These are phyloP conservation scores for Coleophora deauratella DNA, from an alignment of 2,888 invertebrate species.

Conservation along the genomic window DNA sequence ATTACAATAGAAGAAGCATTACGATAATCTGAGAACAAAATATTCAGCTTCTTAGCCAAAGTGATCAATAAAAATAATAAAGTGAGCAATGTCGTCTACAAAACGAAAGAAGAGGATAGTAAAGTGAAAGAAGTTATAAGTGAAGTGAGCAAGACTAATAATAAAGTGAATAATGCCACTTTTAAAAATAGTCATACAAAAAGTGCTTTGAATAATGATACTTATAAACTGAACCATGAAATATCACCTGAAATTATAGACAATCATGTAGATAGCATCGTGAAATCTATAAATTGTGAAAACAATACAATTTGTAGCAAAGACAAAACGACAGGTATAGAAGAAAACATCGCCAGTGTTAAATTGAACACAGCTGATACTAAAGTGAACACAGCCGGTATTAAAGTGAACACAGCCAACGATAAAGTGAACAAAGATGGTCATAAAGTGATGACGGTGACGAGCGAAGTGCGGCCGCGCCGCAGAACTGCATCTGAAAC, in stretches of 20 bases:
- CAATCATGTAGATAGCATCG: too few relatives aligned
- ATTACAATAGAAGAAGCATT: too few relatives aligned
- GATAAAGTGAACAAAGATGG: constrained; percentile 13
- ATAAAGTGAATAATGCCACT: too few relatives aligned
- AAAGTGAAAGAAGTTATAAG: background rate
- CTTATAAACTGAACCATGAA: too few relatives aligned
- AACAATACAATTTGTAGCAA: too few relatives aligned
- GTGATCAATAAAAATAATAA: background rate
- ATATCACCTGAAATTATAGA: too few relatives aligned
- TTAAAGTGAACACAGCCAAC: background rate
- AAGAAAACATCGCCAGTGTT: constrained; percentile 9
- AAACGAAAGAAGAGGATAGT: too few relatives aligned
- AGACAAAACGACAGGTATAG: background rate
- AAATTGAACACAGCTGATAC: background rate
- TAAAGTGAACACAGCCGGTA: constrained; percentile 10
- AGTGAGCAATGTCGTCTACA: background rate
- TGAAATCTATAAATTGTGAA: too few relatives aligned
- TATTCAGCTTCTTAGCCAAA: background rate
- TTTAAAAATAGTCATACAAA: too few relatives aligned
- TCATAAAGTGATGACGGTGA: constrained; percentile 51
- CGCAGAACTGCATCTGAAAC: constrained; percentile 29
- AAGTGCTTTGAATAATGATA: too few relatives aligned
- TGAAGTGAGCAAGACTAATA: background rate
- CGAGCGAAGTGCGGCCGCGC: constrained; percentile 51
- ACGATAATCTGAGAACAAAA: too few relatives aligned